Base-by-base conservation (phyloP, 2,113 vertebrate species). In the Mungos mungo region DNA sequence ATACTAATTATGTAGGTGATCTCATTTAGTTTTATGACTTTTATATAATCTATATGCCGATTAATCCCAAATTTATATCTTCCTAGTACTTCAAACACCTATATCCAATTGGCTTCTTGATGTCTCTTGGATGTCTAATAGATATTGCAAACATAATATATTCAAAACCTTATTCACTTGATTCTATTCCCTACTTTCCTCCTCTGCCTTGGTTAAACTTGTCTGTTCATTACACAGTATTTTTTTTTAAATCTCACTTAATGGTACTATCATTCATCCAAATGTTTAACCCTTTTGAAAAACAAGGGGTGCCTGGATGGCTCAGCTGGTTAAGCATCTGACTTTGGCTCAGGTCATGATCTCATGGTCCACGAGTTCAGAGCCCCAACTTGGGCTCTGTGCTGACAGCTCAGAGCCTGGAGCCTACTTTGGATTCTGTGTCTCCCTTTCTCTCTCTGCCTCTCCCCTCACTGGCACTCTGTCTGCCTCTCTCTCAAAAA, bases 221-320 rank as follows among this genome's bases (percentile, higher is more conserved):
- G 83, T 74, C 6, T 94, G 35, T 87, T 92, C 13, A 38, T 69
- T 76, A 47, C 7, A 71, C 3, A 74, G 5, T 93, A 45, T 35
- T 92, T 92, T 92, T 92, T 18, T 76, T 47, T 9, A 45, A 74
- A 60, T 86, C 29, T 92, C 7, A 65, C 35, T 95, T 96, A 68
- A 87, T 69, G 21, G 9, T 29, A 72, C 8, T 90, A 33, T 4
- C 31, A 68, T 57, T 88, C 80, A 85, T 47, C 29, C 27, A 88
- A 74, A 84, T 92, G 10, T 15, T 80, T 88, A 90, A 90, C 25
- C 0, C 1, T 72, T 45, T 76, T 76, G 38, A 93, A 96, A 60
- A 31, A 29, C 21, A 92, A 23, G 57, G 57, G 57, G 57, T 6
- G 19, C 19, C 21, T 23, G 57, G 57, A 23, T 60, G 57, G 57